These are phyloP conservation scores for Patella pellucida DNA, from an alignment of 2,888 invertebrate genomes.

Conservation along the genomic window DNA sequence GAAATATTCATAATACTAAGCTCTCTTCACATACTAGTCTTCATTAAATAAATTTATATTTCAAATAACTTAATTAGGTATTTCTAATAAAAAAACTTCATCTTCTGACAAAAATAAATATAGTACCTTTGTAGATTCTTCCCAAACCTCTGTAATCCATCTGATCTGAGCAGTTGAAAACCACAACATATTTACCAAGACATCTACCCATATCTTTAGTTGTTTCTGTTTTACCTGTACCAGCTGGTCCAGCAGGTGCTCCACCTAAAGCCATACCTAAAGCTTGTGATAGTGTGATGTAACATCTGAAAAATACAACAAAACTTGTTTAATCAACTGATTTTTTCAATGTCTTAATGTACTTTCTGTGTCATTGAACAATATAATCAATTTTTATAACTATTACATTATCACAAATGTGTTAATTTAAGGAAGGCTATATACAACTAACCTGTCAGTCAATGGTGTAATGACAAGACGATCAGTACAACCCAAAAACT, in stretches of 20 bases:
- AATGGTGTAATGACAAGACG: slow-evolving; percentile 95
- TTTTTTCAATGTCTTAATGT: no score
- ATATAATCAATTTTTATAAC: background rate
- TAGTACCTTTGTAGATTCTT: slow-evolving; percentile 88
- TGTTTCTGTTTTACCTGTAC: slow-evolving; percentile 98
- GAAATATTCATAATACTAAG: no score
- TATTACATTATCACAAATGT: no score
- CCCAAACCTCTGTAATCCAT: slow-evolving; percentile 98
- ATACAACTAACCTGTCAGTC: slow-evolving; percentile 86
- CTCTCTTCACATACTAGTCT: background rate
- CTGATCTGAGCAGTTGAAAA: slow-evolving; percentile 98
- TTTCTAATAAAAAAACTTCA: background rate
- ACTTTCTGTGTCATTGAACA: no score
- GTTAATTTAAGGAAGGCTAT: no score
- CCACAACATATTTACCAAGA: slow-evolving; percentile 92
- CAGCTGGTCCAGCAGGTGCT: slow-evolving; percentile 92
- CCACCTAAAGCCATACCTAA: slow-evolving; percentile 96
- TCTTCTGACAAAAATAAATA: background rate
- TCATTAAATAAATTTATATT: background rate
- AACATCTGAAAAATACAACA: slow-evolving; percentile 80
- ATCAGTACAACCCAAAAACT: slow-evolving; percentile 96
- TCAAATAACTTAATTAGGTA: background rate
- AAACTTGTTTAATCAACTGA: background rate
- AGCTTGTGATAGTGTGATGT: slow-evolving; percentile 96
- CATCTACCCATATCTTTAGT: slow-evolving; percentile 99